Evolutionary conservation across 2,113 vertebrate genomes (phyloP), one percentile per base, ranked within the genome.

Genomic region (Dicaeum eximium): DNA sequence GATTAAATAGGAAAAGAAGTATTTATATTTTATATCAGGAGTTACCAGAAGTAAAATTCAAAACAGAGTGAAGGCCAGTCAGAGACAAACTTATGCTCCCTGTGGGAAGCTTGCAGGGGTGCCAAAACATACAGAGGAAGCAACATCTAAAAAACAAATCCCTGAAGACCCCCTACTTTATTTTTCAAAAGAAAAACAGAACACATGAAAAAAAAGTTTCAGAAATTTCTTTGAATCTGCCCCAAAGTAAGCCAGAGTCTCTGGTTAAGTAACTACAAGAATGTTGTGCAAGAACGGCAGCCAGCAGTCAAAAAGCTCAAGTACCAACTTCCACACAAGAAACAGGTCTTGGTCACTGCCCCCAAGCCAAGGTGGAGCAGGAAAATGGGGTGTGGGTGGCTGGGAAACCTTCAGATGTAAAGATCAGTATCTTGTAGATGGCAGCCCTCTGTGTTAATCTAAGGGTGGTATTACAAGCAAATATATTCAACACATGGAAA

Each of bases 41-140:
- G 44, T 77, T 89, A 91, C 40, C 62, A 75, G 69, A 95, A 90
- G 40, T 78, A 83, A 90, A 92, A 92, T 42, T 66, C 84, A 72
- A 91, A 81, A 64, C 13, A 81, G 40, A 92, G n/a, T 11, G n/a
- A 84, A 93, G 60, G 47, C 31, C 9, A 9, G 31, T 51, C 71
- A 94, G 31, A 81, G 21, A 78, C 70, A 86, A 92, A 90, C 56
- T 86, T 84, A 80, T 19, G 70, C 51, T 85, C 89, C 87, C 79
- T 28, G 44, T 38, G 40, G 84, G 91, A 95, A 88, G 31, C 20
- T 50, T 45, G 53, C 60, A 77, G 37, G 60, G 47, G 16, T 61
- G 92, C 93, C 90, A 96, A 96, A 86, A 93, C 9, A 93, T 24
- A 95, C 88, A 95, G 47, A 92, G 80, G 73, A 95, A 91, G 20